These are phyloP conservation scores for Pecten maximus DNA, from an alignment of 2,888 invertebrate species.

Conservation along the genomic window DNA sequence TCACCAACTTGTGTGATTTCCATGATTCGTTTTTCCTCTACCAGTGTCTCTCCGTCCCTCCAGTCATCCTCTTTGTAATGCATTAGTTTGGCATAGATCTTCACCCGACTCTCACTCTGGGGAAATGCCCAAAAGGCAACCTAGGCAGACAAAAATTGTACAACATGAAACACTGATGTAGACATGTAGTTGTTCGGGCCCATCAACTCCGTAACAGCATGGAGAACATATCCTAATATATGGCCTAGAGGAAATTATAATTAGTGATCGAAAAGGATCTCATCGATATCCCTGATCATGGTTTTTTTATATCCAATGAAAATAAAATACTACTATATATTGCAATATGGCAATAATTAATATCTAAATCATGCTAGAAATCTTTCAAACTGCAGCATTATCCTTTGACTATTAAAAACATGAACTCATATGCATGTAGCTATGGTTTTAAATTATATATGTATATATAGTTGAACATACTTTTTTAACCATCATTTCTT, in stretches of 20 bases:
- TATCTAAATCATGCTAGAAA: too few species aligned
- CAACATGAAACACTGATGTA: background rate
- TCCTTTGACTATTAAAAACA: background rate
- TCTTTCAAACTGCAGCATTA: background rate
- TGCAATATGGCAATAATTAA: too few species aligned
- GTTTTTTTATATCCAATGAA: too few species aligned
- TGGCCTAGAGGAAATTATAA: too few species aligned
- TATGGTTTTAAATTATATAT: too few species aligned
- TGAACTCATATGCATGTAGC: too few species aligned
- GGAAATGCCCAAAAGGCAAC: slow-evolving; percentile 57
- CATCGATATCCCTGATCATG: too few species aligned
- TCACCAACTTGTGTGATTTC: slow-evolving; percentile 58
- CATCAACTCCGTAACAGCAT: too few species aligned
- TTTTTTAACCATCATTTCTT: slow-evolving; percentile 53
- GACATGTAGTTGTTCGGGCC: too few species aligned
- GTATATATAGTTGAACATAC: slow-evolving; percentile 39
- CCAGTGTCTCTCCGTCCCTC: slow-evolving; percentile 45
- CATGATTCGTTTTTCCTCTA: slow-evolving; percentile 41
- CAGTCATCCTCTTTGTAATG: slow-evolving; percentile 44
- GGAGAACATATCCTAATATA: too few species aligned
- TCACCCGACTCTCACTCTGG: slow-evolving; percentile 50
- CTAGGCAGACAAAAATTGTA: slow-evolving; percentile 37
- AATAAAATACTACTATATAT: too few species aligned
- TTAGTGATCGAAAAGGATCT: too few species aligned
- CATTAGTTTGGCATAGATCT: slow-evolving; percentile 45